Percentiles rank a stretch among this genome's conserved stretches.
Evolutionary conservation across 2,797 vertebrate species (phyloP).

Genomic region (Alosa sapidissima): DNA sequence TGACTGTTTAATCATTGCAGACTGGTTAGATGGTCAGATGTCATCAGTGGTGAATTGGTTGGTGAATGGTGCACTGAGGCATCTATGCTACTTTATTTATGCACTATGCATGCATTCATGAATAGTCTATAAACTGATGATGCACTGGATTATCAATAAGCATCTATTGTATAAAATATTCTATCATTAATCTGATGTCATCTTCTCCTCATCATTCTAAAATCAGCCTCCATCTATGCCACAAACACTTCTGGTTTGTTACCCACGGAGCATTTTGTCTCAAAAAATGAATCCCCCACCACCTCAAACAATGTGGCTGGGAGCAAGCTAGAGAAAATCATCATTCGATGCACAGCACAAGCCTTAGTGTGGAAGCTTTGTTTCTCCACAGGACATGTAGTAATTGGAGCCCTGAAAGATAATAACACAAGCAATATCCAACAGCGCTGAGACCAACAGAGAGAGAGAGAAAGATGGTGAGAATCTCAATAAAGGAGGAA

Average conservation of each 20-base stretch:
- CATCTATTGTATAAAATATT: not conserved
- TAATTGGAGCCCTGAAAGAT: conserved; percentile 67
- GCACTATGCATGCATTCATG: not conserved
- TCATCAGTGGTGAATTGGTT: not conserved
- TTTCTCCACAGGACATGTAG: conserved; percentile 66
- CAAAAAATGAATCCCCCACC: conserved; percentile 55
- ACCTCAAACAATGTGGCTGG: conserved; percentile 32
- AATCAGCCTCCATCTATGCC: not conserved
- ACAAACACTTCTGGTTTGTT: not conserved
- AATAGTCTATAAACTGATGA: not conserved
- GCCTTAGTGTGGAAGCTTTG: conserved; percentile 60
- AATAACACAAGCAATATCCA: conserved; percentile 68
- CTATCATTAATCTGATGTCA: not conserved
- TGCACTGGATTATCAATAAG: not conserved
- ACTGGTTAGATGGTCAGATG: not conserved
- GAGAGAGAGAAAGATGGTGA: not conserved
- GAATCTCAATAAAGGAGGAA: not conserved
- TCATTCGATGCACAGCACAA: conserved; percentile 56
- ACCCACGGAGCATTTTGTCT: not conserved
- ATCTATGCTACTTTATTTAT: not conserved
- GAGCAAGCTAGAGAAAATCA: conserved; percentile 62
- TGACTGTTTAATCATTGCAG: not conserved
- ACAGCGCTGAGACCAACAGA: conserved; percentile 51
- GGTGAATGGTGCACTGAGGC: not conserved
- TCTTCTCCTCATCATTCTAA: conserved; percentile 25